phyloP scores from a whole-genome alignment of 2,888 invertebrate genomes.

The Liodrosophila aerea region DNA sequence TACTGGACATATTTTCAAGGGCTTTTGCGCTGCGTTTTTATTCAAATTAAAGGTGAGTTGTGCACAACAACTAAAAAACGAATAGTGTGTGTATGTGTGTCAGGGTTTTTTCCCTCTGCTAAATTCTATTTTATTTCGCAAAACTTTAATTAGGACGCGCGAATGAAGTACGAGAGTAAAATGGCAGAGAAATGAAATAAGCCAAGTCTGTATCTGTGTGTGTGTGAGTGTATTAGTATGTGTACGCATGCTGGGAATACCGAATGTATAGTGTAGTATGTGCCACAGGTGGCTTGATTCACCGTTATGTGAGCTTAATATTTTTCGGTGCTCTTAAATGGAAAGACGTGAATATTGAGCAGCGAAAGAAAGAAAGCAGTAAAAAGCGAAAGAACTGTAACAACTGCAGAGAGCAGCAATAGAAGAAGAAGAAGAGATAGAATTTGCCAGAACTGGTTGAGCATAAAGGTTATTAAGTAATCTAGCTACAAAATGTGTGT shows the following conservation, averaged over 20 bases:
- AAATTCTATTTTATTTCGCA: constrained; percentile 10
- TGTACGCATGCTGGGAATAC: constrained; percentile 9
- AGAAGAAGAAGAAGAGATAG: no score
- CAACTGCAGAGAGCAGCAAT: no score
- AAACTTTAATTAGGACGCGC: constrained; percentile 36
- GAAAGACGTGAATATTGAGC: constrained; percentile 1
- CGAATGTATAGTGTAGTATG: no score
- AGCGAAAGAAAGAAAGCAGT: constrained; percentile 1
- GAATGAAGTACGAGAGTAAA: not conserved
- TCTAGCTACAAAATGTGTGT: no score
- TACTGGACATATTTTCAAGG: constrained; percentile 46
- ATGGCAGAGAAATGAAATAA: constrained; percentile 10
- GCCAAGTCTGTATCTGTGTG: constrained; percentile 4
- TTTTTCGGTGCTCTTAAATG: constrained; percentile 13
- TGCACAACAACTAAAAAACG: no score
- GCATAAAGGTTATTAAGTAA: no score
- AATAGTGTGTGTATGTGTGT: no score
- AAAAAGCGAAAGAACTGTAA: constrained; percentile 9
- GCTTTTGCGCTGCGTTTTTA: constrained; percentile 41
- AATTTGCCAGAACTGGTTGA: no score
- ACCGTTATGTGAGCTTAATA: constrained; percentile 49
- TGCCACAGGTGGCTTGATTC: constrained; percentile 59
- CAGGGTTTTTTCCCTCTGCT: constrained; percentile 11
- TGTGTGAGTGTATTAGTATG: constrained; percentile 3
- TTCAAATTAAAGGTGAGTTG: constrained; percentile 46